Base-by-base conservation (phyloP, 2,113 vertebrate species). In the Fulica atra region DNA sequence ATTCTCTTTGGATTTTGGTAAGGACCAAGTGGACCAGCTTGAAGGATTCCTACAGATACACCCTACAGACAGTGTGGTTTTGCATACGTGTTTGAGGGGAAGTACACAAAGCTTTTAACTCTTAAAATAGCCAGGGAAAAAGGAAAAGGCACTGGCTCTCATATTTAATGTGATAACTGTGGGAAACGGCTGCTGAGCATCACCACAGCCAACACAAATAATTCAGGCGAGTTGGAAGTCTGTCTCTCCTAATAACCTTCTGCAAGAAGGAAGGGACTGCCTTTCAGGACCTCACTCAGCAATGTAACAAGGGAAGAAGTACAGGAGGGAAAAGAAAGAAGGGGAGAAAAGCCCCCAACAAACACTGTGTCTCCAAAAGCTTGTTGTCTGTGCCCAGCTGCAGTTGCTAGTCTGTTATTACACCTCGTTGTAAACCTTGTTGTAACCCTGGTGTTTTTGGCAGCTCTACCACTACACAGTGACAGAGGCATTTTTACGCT, bases 141-240 rank as follows among this genome's bases (percentile, higher is more conserved):
- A 87, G 44, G 44, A 18, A 81, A 72, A 64, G 10, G 50, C 8
- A 36, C 24, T 61, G 21, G 3, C n/a, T 81, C 66, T 88, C 77
- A 68, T 33, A 31, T 60, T 65, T 44, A 84, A 71, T 50, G 70
- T 7, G 5, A 0, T 81, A 81, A 64, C 86, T 88, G 57, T 87
- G 74, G 84, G 86, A 81, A 95, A 82, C 36, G 29, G 31, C 76
- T 68, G 26, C 40, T 87, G 73, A 54, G 73, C 63, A 28, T n/a
- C 68, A 65, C 38, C 26, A 36, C 78, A 89, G 89, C 65, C 60
- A 91, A 68, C 24, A 79, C 11, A 84, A 89, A 72, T 60, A 73
- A 68, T 35, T 66, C 33, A 31, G 35, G 61, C 9, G 74, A 81
- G 80, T 0, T 56, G 24, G 29, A 79, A 80, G 28, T 44, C 53